Base-by-base conservation (phyloP, 2,888 invertebrate genomes). In the Napeogenes sylphis region DNA sequence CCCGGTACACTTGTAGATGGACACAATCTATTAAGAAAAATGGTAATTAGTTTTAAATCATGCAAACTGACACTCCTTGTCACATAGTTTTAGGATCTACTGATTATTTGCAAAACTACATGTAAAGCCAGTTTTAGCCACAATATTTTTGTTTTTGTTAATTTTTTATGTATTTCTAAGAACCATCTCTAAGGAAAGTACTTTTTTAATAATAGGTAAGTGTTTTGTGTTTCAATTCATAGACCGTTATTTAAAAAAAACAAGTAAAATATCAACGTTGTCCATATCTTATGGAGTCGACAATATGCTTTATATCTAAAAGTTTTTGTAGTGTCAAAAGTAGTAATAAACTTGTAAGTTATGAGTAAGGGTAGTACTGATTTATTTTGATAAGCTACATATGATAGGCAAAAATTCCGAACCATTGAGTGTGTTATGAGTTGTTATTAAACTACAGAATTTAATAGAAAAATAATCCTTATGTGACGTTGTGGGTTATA, bases 1-100 rank as follows among this genome's bases (percentile, higher is more conserved):
- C 97, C 73, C 96, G 93, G 90, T 95, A 97, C 76, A 97, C 91
- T 86, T 96, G 95, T 77, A 97, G 92, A 84, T 97, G 96, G 74
- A 97, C 93, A 82, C 96, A 96, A 90, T 97, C 97, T 97, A 93
- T 67, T 30, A 92, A 92, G 75, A 73, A 74, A 60, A 65, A 70
- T 66, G 65, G 45, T 63, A 70, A 12, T 30, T 55, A 30, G 4
- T 45, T 45, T 38, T 45, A 21, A 3, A 21, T 30, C 1, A 4
- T 30, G 5, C 14, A 30, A 13, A 21, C 14, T 14, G n/a, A 21
- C 21, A 21, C 21, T 21, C 21, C 21, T 21, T 21, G 21, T 21
- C 21, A 21, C 21, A 21, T 21, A 21, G 21, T 21, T 21, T 21
- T 1, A 1, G 21, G 21, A 21, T 21, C 21, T 21, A 21, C 21